Evolutionary conservation across 2,888 invertebrate genomes (phyloP).

Genomic region (Ormyrus nitidulus): DNA sequence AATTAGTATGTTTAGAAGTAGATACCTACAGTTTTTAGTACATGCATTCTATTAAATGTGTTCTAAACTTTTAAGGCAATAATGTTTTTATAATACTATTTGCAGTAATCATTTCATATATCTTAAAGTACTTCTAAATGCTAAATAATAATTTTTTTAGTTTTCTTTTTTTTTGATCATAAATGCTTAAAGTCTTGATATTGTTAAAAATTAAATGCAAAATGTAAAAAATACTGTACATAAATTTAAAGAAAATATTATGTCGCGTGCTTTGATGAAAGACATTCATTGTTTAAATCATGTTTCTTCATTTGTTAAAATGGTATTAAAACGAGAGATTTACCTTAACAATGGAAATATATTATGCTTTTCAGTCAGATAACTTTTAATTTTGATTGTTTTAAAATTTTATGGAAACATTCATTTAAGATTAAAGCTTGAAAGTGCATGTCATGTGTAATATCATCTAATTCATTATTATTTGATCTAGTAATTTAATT

Average conservation of each 20-base stretch:
- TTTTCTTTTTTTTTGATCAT: neutral
- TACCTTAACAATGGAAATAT: slow-evolving; percentile 5
- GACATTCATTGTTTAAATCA: slow-evolving; percentile 1
- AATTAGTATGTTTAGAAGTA: slow-evolving; percentile 9
- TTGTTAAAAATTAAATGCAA: no score
- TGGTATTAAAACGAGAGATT: slow-evolving; percentile 15
- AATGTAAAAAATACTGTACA: no score
- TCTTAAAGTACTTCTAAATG: neutral
- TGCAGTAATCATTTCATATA: neutral
- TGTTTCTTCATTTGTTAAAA: neutral
- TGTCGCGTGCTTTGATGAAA: neutral
- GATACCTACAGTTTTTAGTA: slow-evolving; percentile 1
- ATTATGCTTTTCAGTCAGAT: neutral
- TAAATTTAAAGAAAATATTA: neutral
- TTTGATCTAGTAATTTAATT: slow-evolving; percentile 23
- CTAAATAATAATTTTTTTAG: slow-evolving; percentile 8
- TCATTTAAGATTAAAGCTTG: slow-evolving; percentile 12
- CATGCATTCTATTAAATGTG: slow-evolving; percentile 55
- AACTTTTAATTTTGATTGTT: slow-evolving; percentile 2
- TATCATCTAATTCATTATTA: slow-evolving; percentile 35
- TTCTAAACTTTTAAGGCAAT: slow-evolving; percentile 66
- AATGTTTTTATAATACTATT: slow-evolving; percentile 39
- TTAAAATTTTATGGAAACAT: slow-evolving; percentile 13
- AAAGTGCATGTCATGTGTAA: slow-evolving; percentile 6
- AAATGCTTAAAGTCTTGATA: slow-evolving; percentile 1